Evolutionary conservation across 2,888 invertebrate genomes (phyloP), one percentile per base, ranked within the genome.

Genomic region (Malthinus flaveolus): DNA sequence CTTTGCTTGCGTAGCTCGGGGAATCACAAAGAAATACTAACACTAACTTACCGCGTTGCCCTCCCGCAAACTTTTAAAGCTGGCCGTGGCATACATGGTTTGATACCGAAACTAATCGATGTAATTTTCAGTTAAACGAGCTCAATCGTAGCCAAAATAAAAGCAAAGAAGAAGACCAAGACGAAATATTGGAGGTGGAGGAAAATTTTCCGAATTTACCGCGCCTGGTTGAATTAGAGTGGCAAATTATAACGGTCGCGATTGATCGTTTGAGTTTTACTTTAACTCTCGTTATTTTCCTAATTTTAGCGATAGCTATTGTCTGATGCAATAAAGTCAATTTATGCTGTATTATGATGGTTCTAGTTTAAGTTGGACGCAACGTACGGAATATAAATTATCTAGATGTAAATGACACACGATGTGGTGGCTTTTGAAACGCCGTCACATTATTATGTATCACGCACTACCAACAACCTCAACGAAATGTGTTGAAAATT

Each of bases 221-320:
- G 12, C n/a, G 15, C 15, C 3, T 42, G 15, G 15, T 42, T 12
- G 15, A 42, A 23, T 42, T 42, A 15, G 39, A 42, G 39, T 42
- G 39, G 39, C 13, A 1, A 23, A 42, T 42, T 8, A 23, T 42
- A 15, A 6, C 39, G 1, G 39, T 12, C 8, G 13, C 23, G n/a
- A 9, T 42, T 7, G 39, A 42, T 42, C 39, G 39, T 6, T 42
- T 42, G 37, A 80, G 81, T 3, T 87, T 87, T 67, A 57, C 84
- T 37, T 67, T 82, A 42, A 87, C 85, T 67, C 79, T 81, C 45
- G 66, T 85, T 23, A 71, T 83, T 23, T 86, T 85, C 67, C 69
- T 80, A 7, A 75, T 83, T 49, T 75, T 84, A 62, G 79, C 81
- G 8, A 74, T 82, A 46, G 73, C 78, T 23, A 83, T 81, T 73